Base-by-base conservation (phyloP, 2,888 invertebrate species). In the Sinhomidia bicolor region DNA sequence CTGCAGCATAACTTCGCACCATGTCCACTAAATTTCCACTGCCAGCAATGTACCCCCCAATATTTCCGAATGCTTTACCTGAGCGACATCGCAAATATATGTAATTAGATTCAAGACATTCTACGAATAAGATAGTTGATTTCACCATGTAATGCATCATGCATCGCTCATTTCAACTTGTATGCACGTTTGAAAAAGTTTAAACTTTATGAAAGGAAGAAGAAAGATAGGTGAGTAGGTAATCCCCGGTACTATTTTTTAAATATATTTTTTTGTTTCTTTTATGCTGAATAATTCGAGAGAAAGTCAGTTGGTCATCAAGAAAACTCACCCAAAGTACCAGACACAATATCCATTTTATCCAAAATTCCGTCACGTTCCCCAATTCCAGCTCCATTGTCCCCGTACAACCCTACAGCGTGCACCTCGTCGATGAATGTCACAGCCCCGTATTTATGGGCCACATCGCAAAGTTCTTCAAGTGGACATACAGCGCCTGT, bases 351-450 rank as follows among this genome's bases (percentile, higher is more conserved):
- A 93, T 99, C 99, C 96, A 99, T 94, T 91, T 94, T 93, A 89
- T 94, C 92, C 92, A 98, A 94, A 10, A 97, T 95, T 23, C 96
- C 96, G 92, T 99, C 97, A 88, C 97, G 95, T 93, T 99, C 98
- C 0, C 97, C 99, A 36, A 99, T 96, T 0, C 99, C 99, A 79
- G 98, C 99, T 14, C 99, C 99, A 92, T 96, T 96, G 84, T 96
- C 95, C 0, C 99, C 99, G 93, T 99, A 99, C 80, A 99, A 94
- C 0, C 99, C 99, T 1, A 99, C 99, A 0, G 99, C 99, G 93
- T 99, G 99, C 0, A 99, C 99, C 94, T 99, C 99, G 93, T 99
- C 99, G 23, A 99, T 96, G 94, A 98, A 99, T 0, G 98, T 98
- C 88, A 99, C 94, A 5, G 98, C 99, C 32, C 99, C 99, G 93